A percentile compares a stretch with the other conserved stretches of the same genome.
Evolutionary conservation across 2,797 vertebrate genomes (phyloP).

Genomic region (Kryptopterus vitreolus): DNA sequence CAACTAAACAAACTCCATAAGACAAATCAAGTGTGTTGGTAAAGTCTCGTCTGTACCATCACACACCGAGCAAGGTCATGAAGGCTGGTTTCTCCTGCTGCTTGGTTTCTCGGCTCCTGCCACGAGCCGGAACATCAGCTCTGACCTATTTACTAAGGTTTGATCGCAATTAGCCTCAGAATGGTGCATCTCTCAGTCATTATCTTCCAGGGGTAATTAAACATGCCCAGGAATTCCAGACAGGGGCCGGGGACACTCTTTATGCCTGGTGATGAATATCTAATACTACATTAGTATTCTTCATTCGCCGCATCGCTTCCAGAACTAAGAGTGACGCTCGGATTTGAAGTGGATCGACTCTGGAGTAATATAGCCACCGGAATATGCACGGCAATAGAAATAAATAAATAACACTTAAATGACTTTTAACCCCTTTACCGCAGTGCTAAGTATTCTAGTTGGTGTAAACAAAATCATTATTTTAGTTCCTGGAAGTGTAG

Average conservation of each 20-base stretch:
- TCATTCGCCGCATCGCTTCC: slow-evolving; percentile 22
- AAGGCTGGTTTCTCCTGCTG: too few species aligned
- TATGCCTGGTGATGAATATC: slow-evolving; percentile 51
- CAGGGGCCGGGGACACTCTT: slow-evolving; percentile 53
- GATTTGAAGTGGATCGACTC: not conserved
- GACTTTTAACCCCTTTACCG: not conserved
- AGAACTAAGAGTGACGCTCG: not conserved
- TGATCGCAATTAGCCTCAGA: slow-evolving; percentile 63
- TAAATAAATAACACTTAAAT: too few species aligned
- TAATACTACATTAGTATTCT: slow-evolving; percentile 52
- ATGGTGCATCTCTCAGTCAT: slow-evolving; percentile 46
- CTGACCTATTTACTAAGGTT: slow-evolving; percentile 62
- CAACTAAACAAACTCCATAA: not conserved
- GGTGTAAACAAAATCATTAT: not conserved
- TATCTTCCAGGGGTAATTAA: slow-evolving; percentile 66
- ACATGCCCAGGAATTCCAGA: slow-evolving; percentile 46
- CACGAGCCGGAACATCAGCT: slow-evolving; percentile 39
- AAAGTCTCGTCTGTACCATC: not conserved
- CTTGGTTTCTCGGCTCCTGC: slow-evolving; percentile 50
- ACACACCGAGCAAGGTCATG: not conserved
- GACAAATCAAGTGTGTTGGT: not conserved
- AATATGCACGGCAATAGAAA: not conserved
- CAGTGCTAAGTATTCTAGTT: not conserved
- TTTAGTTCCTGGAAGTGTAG: not conserved
- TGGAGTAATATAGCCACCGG: not conserved